phyloP scores from a whole-genome alignment of 2,888 invertebrate species.

The Acleris laterana region DNA sequence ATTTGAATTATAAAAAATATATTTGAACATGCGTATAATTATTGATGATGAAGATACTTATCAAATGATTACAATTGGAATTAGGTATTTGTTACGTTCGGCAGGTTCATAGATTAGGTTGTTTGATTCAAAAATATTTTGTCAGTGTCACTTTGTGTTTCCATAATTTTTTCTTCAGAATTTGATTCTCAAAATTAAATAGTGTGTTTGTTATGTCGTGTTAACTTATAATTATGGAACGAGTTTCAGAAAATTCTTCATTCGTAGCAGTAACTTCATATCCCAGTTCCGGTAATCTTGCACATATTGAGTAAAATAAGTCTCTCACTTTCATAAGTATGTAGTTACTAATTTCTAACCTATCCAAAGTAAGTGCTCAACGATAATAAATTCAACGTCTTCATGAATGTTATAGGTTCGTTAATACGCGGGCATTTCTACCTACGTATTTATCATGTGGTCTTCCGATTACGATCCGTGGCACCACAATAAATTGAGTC shows the following conservation, averaged over 20 bases:
- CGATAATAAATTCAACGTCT: too few species aligned
- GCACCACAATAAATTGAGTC: too few species aligned
- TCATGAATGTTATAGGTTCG: too few species aligned
- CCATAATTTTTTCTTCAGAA: background rate
- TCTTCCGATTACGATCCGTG: too few species aligned
- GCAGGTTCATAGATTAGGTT: constrained; percentile 34
- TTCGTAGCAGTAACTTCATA: constrained; percentile 13
- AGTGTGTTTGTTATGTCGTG: constrained; percentile 16
- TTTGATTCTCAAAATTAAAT: constrained; percentile 23
- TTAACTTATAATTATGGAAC: constrained; percentile 3
- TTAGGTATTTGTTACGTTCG: background rate
- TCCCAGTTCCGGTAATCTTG: constrained; percentile 21
- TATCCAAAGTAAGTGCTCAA: too few species aligned
- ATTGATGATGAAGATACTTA: background rate
- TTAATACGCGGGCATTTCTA: too few species aligned
- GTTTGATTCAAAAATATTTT: constrained; percentile 15
- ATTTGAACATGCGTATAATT: background rate
- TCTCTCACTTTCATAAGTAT: background rate
- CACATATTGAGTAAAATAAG: background rate
- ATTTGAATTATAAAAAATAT: too few species aligned
- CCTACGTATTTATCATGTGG: too few species aligned
- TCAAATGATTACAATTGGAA: background rate
- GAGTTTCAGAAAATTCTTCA: constrained; percentile 5
- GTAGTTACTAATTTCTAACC: background rate
- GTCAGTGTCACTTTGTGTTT: constrained; percentile 28